Base-by-base conservation (phyloP, 2,888 invertebrate species). In the Belgica antarctica region DNA sequence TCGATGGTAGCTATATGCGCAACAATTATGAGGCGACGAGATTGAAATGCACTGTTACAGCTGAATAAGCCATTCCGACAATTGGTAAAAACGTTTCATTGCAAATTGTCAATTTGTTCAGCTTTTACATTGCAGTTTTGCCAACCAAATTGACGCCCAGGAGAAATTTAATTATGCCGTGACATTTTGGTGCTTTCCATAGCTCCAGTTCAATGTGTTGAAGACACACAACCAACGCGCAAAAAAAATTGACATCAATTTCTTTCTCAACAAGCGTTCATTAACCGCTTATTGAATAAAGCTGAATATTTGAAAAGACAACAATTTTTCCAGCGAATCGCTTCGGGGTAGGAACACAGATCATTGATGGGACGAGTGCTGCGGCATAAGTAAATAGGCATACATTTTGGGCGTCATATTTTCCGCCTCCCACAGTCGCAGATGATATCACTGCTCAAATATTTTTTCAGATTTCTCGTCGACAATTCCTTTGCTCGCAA, bases 61-160 rank as follows among this genome's bases (percentile, higher is more conserved):
- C n/a, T n/a, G n/a, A n/a, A n/a, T n/a, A n/a, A n/a, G n/a, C n/a
- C n/a, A n/a, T n/a, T n/a, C n/a, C n/a, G n/a, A n/a, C n/a, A n/a
- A n/a, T 41, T n/a, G 2, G 41, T 5, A 41, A 41, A 41, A 41
- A 41, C 5, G 3, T 41, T n/a, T 41, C 10, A 15, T 41, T 15
- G 41, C 15, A 41, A 41, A 41, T 41, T 41, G 41, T n/a, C 41
- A 41, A 41, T 41, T 41, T 41, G 41, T 41, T 15, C n/a, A n/a
- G 41, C 15, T 5, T 15, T n/a, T 41, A 41, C 12, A 41, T 41
- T 41, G 41, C 41, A 41, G 15, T 41, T n/a, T 41, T 41, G 41
- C n/a, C 41, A 41, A 41, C 41, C 41, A 15, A 41, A 41, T 15
- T n/a, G n/a, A n/a, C n/a, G n/a, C n/a, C n/a, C n/a, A n/a, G n/a